phyloP scores from a whole-genome alignment of 2,113 vertebrate genomes.

The Elanus axillaris region DNA sequence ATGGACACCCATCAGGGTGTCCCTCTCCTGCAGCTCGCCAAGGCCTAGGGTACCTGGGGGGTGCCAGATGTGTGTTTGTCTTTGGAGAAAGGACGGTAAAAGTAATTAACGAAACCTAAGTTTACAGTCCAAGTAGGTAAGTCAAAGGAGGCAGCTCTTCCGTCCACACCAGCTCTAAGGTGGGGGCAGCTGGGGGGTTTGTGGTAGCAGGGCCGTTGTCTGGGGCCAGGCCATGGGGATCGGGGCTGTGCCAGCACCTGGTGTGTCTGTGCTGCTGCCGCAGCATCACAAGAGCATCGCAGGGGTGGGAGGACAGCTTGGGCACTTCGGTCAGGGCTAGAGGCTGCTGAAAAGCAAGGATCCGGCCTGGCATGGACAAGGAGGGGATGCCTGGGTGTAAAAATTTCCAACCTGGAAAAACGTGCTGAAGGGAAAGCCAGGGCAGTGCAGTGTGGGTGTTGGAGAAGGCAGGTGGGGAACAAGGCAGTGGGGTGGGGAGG shows the following conservation, averaged over 20 bases:
- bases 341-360: not conserved
- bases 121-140: not conserved
- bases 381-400: not conserved
- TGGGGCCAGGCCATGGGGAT: not conserved
- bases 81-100: not conserved
- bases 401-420: not conserved
- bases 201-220: not conserved
- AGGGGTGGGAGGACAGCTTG: accelerated
- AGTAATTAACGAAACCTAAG: not conserved
- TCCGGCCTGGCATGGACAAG: not conserved
- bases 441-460: not conserved
- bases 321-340: not conserved
- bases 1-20: accelerated
- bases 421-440: not conserved
- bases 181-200: not conserved
- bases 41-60: no score
- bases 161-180: not conserved
- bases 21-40: not conserved
- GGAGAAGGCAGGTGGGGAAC: not conserved
- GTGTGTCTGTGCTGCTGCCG: not conserved
- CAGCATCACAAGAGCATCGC: not conserved
- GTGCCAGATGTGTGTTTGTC: not conserved
- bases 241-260: not conserved
- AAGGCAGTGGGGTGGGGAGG: not conserved
- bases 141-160: not conserved